Evolutionary conservation across 1,140 invertebrate genomes (phyloP).

Genomic region (Drosophila nasuta): DNA sequence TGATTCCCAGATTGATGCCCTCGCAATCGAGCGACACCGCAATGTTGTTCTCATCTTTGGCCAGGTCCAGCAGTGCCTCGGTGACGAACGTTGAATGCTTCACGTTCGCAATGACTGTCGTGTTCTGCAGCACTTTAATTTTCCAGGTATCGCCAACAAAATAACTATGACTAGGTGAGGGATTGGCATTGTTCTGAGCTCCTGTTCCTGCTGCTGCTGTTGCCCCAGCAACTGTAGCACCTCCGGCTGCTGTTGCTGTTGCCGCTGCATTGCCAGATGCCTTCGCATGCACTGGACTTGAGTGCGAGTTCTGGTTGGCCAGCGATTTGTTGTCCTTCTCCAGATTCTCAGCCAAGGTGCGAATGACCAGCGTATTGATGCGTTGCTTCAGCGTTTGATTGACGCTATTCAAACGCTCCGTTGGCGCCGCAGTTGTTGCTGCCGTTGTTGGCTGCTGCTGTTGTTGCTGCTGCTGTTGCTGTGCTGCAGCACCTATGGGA

Average conservation of each 20-base stretch:
- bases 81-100: conserved; percentile 92
- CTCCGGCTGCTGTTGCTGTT: conserved; percentile 67
- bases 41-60: conserved; percentile 86
- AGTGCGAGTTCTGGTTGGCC: conserved; percentile 83
- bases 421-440: conserved; percentile 83
- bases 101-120: conserved; percentile 91
- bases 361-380: conserved; percentile 94
- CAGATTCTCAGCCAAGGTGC: conserved; percentile 95
- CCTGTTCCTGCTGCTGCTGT: conserved; percentile 48
- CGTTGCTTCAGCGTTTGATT: conserved; percentile 93
- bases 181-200: conserved; percentile 61
- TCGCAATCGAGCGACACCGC: conserved; percentile 95
- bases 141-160: conserved; percentile 91
- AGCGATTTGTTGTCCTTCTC: conserved; percentile 90
- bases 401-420: conserved; percentile 85
- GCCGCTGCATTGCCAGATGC: conserved; percentile 60
- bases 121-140: conserved; percentile 91
- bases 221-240: neutral
- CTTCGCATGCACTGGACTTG: conserved; percentile 85
- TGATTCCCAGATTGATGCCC: conserved; percentile 94
- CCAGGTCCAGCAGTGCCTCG: conserved; percentile 90
- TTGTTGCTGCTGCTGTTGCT: conserved; percentile 25
- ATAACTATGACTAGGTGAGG: conserved; percentile 85
- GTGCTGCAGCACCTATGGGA: conserved; percentile 45
- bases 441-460: conserved; percentile 67